Evolutionary conservation across 2,888 invertebrate species (phyloP), one percentile per base, ranked within the genome.

Genomic region (Drosophila neutralis): DNA sequence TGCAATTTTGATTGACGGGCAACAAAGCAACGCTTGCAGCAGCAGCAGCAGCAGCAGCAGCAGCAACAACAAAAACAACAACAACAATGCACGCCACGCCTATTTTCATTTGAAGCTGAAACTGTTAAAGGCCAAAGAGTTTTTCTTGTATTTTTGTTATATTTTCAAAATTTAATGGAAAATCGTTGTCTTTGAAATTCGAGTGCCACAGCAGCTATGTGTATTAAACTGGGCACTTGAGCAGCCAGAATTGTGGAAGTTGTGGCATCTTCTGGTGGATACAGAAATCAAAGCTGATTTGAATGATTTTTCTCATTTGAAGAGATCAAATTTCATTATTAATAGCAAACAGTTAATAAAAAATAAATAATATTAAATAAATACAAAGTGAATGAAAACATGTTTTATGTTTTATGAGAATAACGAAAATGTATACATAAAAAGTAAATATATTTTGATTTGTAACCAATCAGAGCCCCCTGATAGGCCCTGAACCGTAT

Each of bases 1-100:
- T 82, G 75, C 83, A 72, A 73, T 70, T 71, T 83, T 85, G 86
- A 83, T 83, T 83, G 83, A 85, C 83, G 76, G 80, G 35, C 59
- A 54, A 51, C 68, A 65, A 52, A 64, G 51, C 52, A 53, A 51
- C 49, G 53, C 24, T 38, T 38, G 36, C 61, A 7, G 21, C 45
- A 45, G 7, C 42, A 42, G 6, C 42, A 33, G 2, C n/a, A 42
- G 40, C 40, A 40, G 10, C 42, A 31, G 6, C 10, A 35, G 8
- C 21, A 33, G 1, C 31, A 7, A 2, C 24, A 24, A 2, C 24
- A 24, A 2, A 2, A 2, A 2, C 24, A 24, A 24, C 24, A 24
- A 24, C 24, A 3, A n/a, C 4, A 15, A 24, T 21, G 1, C 21
- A 59, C 52, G 57, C 42, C 29, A 36, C 49, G 29, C 29, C 21